Conservation (phyloP, 2,113 vertebrate species). For the Carollia perspicillata region DNA sequence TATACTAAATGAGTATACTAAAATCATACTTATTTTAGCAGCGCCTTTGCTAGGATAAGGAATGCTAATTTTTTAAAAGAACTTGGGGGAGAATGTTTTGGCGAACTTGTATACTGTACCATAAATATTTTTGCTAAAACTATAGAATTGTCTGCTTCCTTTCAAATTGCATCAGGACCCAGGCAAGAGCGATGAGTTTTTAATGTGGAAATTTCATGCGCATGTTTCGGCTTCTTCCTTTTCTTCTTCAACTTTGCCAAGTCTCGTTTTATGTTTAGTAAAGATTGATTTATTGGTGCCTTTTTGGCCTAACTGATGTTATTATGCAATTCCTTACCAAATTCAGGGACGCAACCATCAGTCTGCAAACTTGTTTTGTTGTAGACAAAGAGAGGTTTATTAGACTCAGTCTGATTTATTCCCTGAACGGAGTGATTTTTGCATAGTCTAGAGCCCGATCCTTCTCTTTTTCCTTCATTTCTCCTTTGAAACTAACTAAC, state of each 20-base stretch:
- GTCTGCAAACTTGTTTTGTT: constrained; percentile 64
- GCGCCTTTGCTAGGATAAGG: constrained; percentile 4
- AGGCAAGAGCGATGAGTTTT: constrained; percentile 79
- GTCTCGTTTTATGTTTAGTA: constrained; percentile 75
- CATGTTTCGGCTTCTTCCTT: constrained; percentile 72
- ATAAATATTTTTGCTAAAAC: constrained; percentile 84
- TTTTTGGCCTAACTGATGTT: constrained; percentile 77
- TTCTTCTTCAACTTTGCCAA: constrained; percentile 74
- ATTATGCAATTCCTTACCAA: constrained; percentile 76
- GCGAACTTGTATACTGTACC: constrained; percentile 78
- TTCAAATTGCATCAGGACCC: constrained; percentile 78
- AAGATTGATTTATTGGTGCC: constrained; percentile 81
- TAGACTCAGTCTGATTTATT: constrained; percentile 69
- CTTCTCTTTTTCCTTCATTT: background rate
- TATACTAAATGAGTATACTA: constrained; percentile 14
- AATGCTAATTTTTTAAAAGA: constrained; percentile 27
- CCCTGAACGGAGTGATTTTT: constrained; percentile 64
- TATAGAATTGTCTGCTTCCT: constrained; percentile 82
- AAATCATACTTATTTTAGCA: constrained; percentile 53
- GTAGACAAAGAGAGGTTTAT: constrained; percentile 67
- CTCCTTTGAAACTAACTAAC: constrained; percentile 13
- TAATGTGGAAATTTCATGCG: constrained; percentile 86
- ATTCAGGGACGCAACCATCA: constrained; percentile 55
- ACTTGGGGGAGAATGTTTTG: constrained; percentile 77
- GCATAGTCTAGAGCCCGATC: background rate